Conservation (phyloP, 2,888 invertebrate genomes). For the Drosophila subquinaria region DNA sequence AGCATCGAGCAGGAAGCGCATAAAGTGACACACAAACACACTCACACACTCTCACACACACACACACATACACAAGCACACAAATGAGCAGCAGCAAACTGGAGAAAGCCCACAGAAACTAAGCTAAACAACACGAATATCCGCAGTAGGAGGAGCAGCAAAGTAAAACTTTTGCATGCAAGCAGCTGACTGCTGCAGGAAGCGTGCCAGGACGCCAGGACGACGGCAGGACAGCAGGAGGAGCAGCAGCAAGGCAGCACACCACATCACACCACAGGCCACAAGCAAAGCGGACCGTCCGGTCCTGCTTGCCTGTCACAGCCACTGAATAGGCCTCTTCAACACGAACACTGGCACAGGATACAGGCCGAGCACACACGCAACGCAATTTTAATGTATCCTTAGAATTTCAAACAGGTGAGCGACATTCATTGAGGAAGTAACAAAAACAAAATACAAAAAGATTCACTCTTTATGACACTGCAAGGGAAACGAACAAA, state of each 20-base stretch:
- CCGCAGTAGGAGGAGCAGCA: conserved; percentile 38
- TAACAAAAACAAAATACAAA: conserved; percentile 42
- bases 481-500: conserved; percentile 31
- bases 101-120: conserved; percentile 44
- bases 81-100: conserved; percentile 29
- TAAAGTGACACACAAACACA: conserved; percentile 73
- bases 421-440: conserved; percentile 62
- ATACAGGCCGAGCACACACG: conserved; percentile 66
- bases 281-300: conserved; percentile 57
- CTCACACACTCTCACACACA: conserved; percentile 21
- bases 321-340: conserved; percentile 67
- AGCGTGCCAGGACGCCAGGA: conserved; percentile 61
- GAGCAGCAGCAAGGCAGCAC: not conserved
- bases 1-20: conserved; percentile 74
- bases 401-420: conserved; percentile 81
- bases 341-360: conserved; percentile 63
- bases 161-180: conserved; percentile 55
- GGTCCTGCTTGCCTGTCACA: conserved; percentile 54
- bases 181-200: conserved; percentile 78
- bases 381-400: conserved; percentile 78
- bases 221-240: conserved; percentile 8
- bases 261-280: not conserved
- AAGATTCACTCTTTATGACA: conserved; percentile 16
- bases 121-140: conserved; percentile 56
- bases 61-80: conserved; percentile 20